These are phyloP conservation scores for Bombus turneri DNA, from an alignment of 1,140 invertebrate species.

Conservation along the genomic window DNA sequence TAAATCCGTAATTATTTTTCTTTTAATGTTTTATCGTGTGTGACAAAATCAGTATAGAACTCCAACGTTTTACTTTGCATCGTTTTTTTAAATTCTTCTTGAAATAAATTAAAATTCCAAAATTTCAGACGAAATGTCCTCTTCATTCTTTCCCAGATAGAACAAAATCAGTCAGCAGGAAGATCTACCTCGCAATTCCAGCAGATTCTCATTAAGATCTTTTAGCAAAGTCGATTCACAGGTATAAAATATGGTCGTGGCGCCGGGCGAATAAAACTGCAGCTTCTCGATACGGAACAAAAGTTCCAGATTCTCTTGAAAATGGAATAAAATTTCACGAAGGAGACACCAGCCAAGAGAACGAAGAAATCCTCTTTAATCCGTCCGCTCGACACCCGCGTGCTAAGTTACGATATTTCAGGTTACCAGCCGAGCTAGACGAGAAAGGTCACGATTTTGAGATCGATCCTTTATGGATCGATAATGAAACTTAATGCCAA, in stretches of 20 bases:
- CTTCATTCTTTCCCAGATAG: not conserved
- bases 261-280: not conserved
- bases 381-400: conserved; percentile 3
- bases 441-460: not conserved
- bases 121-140: not conserved
- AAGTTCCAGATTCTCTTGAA: not conserved
- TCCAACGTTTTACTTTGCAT: no score
- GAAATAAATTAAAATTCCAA: not conserved
- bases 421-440: not conserved
- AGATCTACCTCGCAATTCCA: not conserved
- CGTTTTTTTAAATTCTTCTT: no score
- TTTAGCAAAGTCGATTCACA: not conserved
- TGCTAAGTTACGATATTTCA: conserved; percentile 18
- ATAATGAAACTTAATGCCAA: conserved; percentile 42
- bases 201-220: conserved; percentile 15
- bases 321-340: conserved; percentile 13
- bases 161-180: not conserved
- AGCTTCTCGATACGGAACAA: conserved; percentile 2
- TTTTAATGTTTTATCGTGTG: no score
- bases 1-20: no score
- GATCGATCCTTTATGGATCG: not conserved
- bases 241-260: not conserved
- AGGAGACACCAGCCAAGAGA: not conserved
- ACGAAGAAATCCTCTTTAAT: conserved; percentile 44
- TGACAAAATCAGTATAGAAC: no score